Conservation (phyloP, 1,140 invertebrate species). For the Scaptomyza pallida region DNA sequence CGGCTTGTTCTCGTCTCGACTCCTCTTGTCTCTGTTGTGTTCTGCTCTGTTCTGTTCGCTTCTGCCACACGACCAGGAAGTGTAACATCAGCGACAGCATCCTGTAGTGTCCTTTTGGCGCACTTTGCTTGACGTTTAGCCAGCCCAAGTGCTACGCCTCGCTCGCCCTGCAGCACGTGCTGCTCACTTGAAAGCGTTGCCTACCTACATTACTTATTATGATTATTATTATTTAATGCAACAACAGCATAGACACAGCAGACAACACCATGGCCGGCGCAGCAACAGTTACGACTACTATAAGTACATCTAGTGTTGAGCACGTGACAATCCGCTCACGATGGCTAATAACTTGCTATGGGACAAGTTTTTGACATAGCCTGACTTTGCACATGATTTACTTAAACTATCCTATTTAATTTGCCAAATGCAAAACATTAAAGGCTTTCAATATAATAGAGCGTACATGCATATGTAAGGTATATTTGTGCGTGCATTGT, state of each 20-base stretch:
- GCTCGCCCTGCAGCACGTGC: slow-evolving; percentile 35
- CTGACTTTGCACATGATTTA: not conserved
- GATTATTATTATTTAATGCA: slow-evolving; percentile 80
- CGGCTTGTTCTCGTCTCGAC: slow-evolving; percentile 10
- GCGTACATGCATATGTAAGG: too few species aligned
- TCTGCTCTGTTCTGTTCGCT: not conserved
- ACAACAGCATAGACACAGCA: slow-evolving; percentile 48
- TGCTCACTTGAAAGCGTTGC: slow-evolving; percentile 55
- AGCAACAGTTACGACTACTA: slow-evolving; percentile 57
- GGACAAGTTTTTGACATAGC: not conserved
- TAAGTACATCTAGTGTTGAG: slow-evolving; percentile 40
- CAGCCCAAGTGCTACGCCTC: slow-evolving; percentile 42
- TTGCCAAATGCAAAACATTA: not conserved
- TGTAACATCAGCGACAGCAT: slow-evolving; percentile 79
- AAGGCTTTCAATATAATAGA: too few species aligned
- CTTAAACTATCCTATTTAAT: slow-evolving; percentile 3
- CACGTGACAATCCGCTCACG: slow-evolving; percentile 20
- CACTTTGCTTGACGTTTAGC: slow-evolving; percentile 79
- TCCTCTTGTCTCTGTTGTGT: too few species aligned
- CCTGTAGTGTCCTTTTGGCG: slow-evolving; percentile 75
- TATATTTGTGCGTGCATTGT: not conserved
- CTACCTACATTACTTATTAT: slow-evolving; percentile 77
- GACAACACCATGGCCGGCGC: slow-evolving; percentile 29
- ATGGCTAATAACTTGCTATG: not conserved
- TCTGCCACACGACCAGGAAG: slow-evolving; percentile 57